Percentiles rank a stretch among this genome's conserved stretches.
These are phyloP conservation scores for Pristionchus japonicus DNA, from an alignment of 2,888 invertebrate species.

Conservation along the genomic window DNA sequence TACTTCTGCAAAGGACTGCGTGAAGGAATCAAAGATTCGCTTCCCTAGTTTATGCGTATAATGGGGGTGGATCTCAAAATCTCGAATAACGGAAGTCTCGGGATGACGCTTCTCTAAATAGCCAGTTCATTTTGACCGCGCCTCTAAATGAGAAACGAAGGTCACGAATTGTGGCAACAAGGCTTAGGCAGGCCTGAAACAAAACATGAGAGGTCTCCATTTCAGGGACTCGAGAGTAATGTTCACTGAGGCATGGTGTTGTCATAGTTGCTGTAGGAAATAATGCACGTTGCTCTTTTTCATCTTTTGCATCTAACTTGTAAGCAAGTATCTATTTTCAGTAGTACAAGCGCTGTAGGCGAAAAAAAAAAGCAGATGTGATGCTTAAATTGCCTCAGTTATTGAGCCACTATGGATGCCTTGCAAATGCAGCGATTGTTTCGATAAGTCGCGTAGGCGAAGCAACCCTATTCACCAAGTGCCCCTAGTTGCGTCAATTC, in stretches of 20 bases:
- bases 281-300: too few relatives aligned
- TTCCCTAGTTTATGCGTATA: neutral
- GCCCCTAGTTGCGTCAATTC: neutral
- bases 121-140: neutral
- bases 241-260: too few relatives aligned
- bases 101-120: neutral
- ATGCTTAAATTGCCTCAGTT: too few relatives aligned
- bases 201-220: too few relatives aligned
- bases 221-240: too few relatives aligned
- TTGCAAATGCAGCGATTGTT: neutral
- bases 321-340: too few relatives aligned
- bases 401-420: neutral
- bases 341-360: too few relatives aligned
- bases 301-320: too few relatives aligned
- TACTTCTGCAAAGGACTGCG: neutral
- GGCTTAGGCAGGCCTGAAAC: too few relatives aligned
- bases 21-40: neutral
- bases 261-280: too few relatives aligned
- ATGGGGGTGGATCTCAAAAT: neutral
- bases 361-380: too few relatives aligned
- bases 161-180: neutral
- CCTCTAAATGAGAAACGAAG: neutral
- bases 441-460: neutral
- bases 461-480: neutral
- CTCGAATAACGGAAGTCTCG: neutral